phyloP scores from a whole-genome alignment of 1,140 invertebrate genomes.

The Neodiprion virginianus region DNA sequence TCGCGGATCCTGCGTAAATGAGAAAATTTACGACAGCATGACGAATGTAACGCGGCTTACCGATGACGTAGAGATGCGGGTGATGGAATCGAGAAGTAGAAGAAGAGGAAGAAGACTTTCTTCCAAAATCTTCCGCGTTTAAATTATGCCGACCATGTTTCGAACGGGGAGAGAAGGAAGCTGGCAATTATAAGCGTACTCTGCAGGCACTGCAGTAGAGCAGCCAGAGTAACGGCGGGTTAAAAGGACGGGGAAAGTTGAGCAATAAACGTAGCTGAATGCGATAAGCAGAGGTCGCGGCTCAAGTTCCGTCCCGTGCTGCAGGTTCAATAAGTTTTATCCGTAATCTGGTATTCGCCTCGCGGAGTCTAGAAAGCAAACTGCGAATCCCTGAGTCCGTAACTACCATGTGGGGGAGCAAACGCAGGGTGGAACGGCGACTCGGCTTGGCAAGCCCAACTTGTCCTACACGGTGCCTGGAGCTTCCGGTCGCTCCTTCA shows the following conservation, averaged over 20 bases:
- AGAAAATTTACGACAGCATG: neutral
- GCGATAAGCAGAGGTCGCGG: neutral
- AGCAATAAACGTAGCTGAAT: conserved; percentile 2
- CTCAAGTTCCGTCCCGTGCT: neutral
- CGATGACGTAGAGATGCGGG: too few relatives aligned
- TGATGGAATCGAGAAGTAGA: too few relatives aligned
- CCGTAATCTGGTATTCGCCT: neutral
- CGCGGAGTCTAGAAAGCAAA: conserved; percentile 2
- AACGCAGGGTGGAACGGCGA: neutral
- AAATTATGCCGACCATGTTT: too few relatives aligned
- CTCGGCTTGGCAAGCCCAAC: neutral
- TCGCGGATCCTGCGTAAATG: neutral
- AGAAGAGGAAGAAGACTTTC: too few relatives aligned
- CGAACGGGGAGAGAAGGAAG: too few relatives aligned
- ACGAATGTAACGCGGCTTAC: too few relatives aligned
- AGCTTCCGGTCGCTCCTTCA: too few relatives aligned
- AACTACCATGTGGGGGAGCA: neutral
- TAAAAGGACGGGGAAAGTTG: neutral
- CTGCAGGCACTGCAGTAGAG: too few relatives aligned
- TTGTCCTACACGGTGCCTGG: neutral
- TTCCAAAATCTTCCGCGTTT: too few relatives aligned
- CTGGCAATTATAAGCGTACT: too few relatives aligned
- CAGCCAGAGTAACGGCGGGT: neutral
- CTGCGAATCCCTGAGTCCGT: neutral
- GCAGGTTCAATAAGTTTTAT: neutral